Evolutionary conservation across 2,797 vertebrate genomes (phyloP).

Genomic region (Cuculus canorus): DNA sequence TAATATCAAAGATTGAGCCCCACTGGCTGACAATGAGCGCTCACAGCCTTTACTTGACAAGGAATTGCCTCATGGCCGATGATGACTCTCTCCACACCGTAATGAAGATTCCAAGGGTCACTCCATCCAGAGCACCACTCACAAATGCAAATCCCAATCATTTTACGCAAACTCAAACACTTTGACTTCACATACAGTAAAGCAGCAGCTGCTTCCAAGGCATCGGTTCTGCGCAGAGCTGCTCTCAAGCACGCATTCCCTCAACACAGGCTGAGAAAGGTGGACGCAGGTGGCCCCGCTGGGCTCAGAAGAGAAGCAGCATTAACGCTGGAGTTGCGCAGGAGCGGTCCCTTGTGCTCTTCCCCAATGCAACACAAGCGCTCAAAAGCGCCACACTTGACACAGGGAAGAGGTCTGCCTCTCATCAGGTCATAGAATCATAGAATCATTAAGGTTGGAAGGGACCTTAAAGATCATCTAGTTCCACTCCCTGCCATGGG

Average conservation of each 20-base stretch:
- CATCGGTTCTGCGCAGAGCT: background rate
- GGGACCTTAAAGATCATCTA: too few species aligned
- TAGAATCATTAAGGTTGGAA: too few species aligned
- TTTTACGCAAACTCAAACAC: background rate
- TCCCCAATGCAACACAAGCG: background rate
- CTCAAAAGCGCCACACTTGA: background rate
- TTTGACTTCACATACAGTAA: background rate
- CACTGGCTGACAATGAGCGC: background rate
- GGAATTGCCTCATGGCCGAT: background rate
- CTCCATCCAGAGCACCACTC: background rate
- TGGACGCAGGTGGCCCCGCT: background rate
- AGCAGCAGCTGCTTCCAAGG: background rate
- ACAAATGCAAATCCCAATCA: background rate
- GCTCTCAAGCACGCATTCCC: background rate
- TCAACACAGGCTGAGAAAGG: fast-evolving
- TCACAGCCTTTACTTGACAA: background rate
- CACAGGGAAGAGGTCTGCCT: background rate
- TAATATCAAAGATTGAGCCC: fast-evolving
- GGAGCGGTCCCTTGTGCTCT: background rate
- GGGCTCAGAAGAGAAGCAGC: background rate
- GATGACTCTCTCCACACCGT: background rate
- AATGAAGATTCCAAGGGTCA: background rate
- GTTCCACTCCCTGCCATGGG: too few species aligned
- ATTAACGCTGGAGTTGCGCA: background rate
- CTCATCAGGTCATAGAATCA: background rate